phyloP scores from a whole-genome alignment of 2,797 vertebrate genomes.

The Propithecus perrieri region DNA sequence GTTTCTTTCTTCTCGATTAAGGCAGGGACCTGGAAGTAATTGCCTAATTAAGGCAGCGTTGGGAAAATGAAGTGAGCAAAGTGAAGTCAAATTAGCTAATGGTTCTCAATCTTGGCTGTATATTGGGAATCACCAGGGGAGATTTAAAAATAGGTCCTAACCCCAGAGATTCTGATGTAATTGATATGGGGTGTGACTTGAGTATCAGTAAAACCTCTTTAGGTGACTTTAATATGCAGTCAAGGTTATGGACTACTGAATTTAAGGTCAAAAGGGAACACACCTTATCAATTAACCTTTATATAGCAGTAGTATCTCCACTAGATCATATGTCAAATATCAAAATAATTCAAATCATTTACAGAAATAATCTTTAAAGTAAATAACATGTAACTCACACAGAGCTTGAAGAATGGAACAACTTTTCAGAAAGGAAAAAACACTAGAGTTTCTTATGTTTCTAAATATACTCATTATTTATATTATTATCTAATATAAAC shows the following conservation, averaged over 20 bases:
- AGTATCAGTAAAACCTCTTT: not conserved
- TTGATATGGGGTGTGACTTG: not conserved
- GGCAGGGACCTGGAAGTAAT: not conserved
- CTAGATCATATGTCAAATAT: not conserved
- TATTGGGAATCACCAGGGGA: not conserved
- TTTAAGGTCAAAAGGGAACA: not conserved
- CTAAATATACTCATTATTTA: not conserved
- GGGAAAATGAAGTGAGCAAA: not conserved
- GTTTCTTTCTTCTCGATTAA: not conserved
- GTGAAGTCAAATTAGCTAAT: not conserved
- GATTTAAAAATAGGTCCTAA: not conserved
- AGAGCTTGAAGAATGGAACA: not conserved
- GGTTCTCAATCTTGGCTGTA: not conserved
- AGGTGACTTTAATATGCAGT: not conserved
- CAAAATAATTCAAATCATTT: not conserved
- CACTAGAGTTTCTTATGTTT: not conserved
- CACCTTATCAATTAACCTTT: not conserved
- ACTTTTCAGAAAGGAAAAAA: not conserved
- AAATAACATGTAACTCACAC: not conserved
- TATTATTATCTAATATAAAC: not conserved
- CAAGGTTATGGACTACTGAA: not conserved
- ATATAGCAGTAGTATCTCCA: not conserved
- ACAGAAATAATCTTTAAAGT: not conserved
- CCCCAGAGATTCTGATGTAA: not conserved
- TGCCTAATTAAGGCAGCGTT: not conserved